Evolutionary conservation across 2,113 vertebrate species (phyloP), one percentile per base, ranked within the genome.

Genomic region (Oryzias javanicus): DNA sequence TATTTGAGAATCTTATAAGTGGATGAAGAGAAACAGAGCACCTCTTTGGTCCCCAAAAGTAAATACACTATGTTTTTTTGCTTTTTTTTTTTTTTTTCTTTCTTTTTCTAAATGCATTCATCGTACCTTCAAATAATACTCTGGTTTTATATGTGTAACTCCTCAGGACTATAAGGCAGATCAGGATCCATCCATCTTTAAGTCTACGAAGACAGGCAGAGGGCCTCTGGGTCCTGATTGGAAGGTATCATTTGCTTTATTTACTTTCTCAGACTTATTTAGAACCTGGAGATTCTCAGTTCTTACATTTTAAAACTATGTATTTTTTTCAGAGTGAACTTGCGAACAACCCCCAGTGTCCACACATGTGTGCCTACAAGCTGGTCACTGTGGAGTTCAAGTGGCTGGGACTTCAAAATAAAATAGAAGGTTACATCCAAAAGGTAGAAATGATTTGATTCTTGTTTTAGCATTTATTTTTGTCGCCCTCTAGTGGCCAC

Each of bases 361-460:
- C 97, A 0, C 94, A 95, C 86, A 99, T 99, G 97, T 98, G 97
- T 76, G 95, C 95, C 76, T 99, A 99, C 84, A 99, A 99, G 79
- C 89, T 99, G 22, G 96, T 97, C 80, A 94, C 93, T 0, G 91
- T 96, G 72, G 92, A 98, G 58, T 97, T 98, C 89, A 96, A 96
- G 72, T 94, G 92, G 95, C 89, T 85, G 81, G 92, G 91, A 50
- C 75, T 99, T 22, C 95, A 97, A 84, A 91, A 78, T 68, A 94
- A 90, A 82, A 90, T 98, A 41, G 95, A 99, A 80, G 90, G 60
- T 67, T 87, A 93, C 60, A 98, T 99, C 83, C 94, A 97, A 41
- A 96, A 93, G 94, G 97, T 98, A 69, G 18, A 5, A 80, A 82
- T 40, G 24, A 1, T n/a, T 49, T 0, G 2, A 16, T 16, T 17